Conservation (phyloP, 2,888 invertebrate species). For the Platycheirus albimanus region DNA sequence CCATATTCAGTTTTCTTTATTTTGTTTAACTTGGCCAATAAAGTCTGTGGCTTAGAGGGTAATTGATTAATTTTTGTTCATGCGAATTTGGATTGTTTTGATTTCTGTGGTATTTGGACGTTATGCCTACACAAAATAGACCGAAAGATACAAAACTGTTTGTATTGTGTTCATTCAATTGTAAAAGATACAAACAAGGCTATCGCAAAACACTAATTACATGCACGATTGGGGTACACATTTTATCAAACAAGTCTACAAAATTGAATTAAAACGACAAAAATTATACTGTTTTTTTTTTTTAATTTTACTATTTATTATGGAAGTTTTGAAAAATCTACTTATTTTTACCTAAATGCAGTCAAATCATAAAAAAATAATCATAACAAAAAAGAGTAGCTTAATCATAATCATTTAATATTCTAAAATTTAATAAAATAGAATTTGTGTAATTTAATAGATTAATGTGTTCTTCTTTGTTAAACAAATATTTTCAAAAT, state of each 20-base stretch:
- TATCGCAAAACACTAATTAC: conserved; percentile 57
- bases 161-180: conserved; percentile 19
- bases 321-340: too few species aligned
- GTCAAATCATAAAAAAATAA: too few species aligned
- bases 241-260: conserved; percentile 29
- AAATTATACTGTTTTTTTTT: too few species aligned
- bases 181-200: conserved; percentile 31
- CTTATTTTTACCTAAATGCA: too few species aligned
- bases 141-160: conserved; percentile 1
- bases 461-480: too few species aligned
- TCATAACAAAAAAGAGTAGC: too few species aligned
- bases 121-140: neutral
- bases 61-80: conserved; percentile 44
- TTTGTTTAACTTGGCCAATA: neutral
- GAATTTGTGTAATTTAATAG: too few species aligned
- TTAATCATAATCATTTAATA: too few species aligned
- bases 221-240: conserved; percentile 42
- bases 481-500: too few species aligned
- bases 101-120: conserved; percentile 28
- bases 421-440: too few species aligned
- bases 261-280: too few species aligned
- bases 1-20: conserved; percentile 6
- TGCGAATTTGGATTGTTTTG: conserved; percentile 46
- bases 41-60: conserved; percentile 26
- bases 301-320: too few species aligned